Conservation (phyloP, 2,113 vertebrate species). For the Tringa solitaria region DNA sequence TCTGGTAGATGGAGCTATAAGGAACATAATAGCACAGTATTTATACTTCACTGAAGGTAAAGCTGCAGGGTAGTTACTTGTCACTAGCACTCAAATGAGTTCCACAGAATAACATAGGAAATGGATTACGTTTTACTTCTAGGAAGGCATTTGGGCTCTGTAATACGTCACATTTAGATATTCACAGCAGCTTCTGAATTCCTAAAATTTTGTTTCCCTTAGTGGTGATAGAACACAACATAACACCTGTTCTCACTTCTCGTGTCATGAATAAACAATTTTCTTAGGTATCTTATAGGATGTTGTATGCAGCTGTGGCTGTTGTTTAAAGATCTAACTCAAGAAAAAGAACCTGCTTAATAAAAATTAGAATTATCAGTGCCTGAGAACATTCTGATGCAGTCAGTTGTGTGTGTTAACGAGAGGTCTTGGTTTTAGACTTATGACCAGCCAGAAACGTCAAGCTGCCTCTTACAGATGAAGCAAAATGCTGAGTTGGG, state of each 20-base stretch:
- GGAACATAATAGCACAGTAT: neutral
- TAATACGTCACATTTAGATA: neutral
- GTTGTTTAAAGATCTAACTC: neutral
- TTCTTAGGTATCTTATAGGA: neutral
- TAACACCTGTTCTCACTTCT: neutral
- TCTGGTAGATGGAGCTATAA: slow-evolving; percentile 1
- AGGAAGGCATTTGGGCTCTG: neutral
- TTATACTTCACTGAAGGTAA: slow-evolving; percentile 57
- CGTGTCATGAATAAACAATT: neutral
- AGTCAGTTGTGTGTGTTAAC: neutral
- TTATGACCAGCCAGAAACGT: too few species aligned
- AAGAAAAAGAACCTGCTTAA: neutral
- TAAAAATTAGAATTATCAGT: neutral
- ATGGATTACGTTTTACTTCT: neutral
- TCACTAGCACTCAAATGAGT: neutral
- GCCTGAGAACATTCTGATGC: neutral
- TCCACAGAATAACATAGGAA: neutral
- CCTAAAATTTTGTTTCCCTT: neutral
- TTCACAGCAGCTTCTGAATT: neutral
- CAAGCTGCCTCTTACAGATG: too few species aligned
- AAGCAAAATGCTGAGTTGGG: neutral
- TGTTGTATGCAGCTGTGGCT: neutral
- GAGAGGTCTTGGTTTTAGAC: neutral
- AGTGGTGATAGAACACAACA: neutral
- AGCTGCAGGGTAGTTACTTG: neutral